Evolutionary conservation across 1,140 invertebrate species (phyloP), one percentile per base, ranked within the genome.

Genomic region (Leptoteleia sp.): DNA sequence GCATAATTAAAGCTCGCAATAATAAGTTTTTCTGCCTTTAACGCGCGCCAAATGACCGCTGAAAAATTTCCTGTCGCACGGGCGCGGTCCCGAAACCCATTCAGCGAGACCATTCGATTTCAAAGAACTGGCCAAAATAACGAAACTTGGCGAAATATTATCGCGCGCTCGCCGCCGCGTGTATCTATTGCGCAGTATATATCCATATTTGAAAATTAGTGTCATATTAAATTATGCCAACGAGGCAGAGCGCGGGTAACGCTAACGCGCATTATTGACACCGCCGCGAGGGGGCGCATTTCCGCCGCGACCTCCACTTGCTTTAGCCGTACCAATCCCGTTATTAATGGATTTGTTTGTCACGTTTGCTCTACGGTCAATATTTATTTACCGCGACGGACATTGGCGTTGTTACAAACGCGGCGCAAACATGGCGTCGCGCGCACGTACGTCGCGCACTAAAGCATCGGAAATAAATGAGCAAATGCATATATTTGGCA

Each of bases 321-420:
- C 45, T 71, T 71, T 15, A 71, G 79, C 76, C 83, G 73, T 79
- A 76, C 80, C 68, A 79, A 79, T 84, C 78, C 79, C 81, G 80
- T 86, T 87, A 87, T 86, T 85, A 86, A 87, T 86, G 85, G 84
- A 82, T 85, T 85, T 81, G 84, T 86, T 86, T 85, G 82, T 80
- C 84, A 76, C 82, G 76, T 79, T 77, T 54, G 72, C 76, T 79
- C 80, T 52, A 81, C 75, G 57, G 83, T 82, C 83, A 86, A 86
- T 85, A 85, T 87, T 87, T 87, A 85, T 85, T 84, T 81, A 83
- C 77, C 61, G 65, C 43, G 57, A 43, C 47, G 61, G 61, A 72
- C 73, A 62, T 80, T 75, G 71, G 45, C 79, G 76, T 40, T 48
- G 77, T 78, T 77, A 75, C 82, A 75, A 81, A 73, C 73, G 27